These are phyloP conservation scores for Tetropium fuscum DNA, from an alignment of 2,888 invertebrate genomes.

Conservation along the genomic window DNA sequence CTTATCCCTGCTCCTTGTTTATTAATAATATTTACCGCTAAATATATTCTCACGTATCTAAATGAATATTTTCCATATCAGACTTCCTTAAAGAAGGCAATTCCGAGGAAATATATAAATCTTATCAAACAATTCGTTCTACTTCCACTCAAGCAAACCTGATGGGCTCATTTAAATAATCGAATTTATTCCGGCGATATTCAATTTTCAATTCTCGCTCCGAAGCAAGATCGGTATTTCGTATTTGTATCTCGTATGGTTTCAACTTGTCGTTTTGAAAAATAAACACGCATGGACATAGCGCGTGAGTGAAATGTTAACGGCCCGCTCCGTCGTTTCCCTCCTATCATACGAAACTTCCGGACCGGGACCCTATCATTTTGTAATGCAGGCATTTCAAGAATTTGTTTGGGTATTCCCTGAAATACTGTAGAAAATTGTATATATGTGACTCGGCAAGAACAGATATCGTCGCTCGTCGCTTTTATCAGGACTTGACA, in stretches of 20 bases:
- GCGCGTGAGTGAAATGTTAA: slow-evolving; percentile 18
- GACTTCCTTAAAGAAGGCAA: too few relatives aligned
- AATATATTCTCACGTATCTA: too few relatives aligned
- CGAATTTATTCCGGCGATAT: slow-evolving; percentile 17
- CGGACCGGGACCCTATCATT: not conserved
- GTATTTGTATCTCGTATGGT: not conserved
- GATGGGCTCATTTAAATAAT: slow-evolving; percentile 31
- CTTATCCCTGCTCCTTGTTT: too few relatives aligned
- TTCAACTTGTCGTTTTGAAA: slow-evolving; percentile 16
- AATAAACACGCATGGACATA: slow-evolving; percentile 22
- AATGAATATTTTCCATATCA: too few relatives aligned
- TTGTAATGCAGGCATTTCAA: too few relatives aligned
- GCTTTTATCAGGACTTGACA: too few relatives aligned
- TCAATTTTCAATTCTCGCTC: slow-evolving; percentile 14
- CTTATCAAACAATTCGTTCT: slow-evolving; percentile 9
- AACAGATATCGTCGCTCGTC: too few relatives aligned
- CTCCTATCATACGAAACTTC: not conserved
- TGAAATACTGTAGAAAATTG: too few relatives aligned
- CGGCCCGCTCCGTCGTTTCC: not conserved
- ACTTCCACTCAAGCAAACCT: slow-evolving; percentile 14
- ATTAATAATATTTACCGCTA: too few relatives aligned
- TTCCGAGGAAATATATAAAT: not conserved
- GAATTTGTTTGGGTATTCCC: too few relatives aligned
- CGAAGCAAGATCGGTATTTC: not conserved
- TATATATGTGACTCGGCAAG: too few relatives aligned